Evolutionary conservation across 2,113 vertebrate species (phyloP).

Genomic region (Semnornis frantzii): DNA sequence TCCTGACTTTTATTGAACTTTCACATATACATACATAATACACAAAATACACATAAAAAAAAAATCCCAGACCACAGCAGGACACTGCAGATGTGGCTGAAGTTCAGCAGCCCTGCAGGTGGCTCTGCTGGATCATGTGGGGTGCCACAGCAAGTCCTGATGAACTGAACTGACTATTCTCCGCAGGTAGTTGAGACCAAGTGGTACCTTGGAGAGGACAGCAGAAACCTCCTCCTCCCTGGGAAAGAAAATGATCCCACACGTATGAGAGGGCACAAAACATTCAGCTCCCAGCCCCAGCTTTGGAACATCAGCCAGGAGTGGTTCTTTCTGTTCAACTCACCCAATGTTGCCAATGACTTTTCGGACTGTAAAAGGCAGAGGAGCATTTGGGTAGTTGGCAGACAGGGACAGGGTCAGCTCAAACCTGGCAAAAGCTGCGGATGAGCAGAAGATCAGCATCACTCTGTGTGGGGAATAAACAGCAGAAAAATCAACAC

Average conservation of each 20-base stretch:
- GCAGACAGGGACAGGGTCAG: constrained; percentile 68
- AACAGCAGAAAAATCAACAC: neutral
- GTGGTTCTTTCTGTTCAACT: constrained; percentile 31
- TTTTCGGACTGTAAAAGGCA: constrained; percentile 68
- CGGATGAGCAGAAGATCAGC: constrained; percentile 75
- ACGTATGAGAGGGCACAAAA: fast-evolving
- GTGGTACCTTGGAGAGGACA: constrained; percentile 66
- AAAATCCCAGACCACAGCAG: no score
- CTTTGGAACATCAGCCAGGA: neutral
- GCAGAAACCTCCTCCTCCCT: constrained; percentile 72
- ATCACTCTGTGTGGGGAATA: constrained; percentile 59
- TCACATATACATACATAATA: neutral
- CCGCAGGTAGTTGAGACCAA: constrained; percentile 73
- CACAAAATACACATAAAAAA: neutral
- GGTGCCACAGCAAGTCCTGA: constrained; percentile 54
- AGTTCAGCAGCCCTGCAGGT: neutral
- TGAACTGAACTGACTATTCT: constrained; percentile 69
- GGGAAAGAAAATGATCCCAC: neutral
- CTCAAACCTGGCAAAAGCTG: constrained; percentile 78
- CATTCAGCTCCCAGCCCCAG: neutral
- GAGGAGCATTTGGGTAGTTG: constrained; percentile 62
- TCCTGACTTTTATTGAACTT: constrained; percentile 42
- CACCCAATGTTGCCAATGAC: constrained; percentile 72
- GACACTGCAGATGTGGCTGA: no score
- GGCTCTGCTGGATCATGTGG: neutral